These are phyloP conservation scores for Neosilurus hyrtlii DNA, from an alignment of 2,797 vertebrate species.

Conservation along the genomic window DNA sequence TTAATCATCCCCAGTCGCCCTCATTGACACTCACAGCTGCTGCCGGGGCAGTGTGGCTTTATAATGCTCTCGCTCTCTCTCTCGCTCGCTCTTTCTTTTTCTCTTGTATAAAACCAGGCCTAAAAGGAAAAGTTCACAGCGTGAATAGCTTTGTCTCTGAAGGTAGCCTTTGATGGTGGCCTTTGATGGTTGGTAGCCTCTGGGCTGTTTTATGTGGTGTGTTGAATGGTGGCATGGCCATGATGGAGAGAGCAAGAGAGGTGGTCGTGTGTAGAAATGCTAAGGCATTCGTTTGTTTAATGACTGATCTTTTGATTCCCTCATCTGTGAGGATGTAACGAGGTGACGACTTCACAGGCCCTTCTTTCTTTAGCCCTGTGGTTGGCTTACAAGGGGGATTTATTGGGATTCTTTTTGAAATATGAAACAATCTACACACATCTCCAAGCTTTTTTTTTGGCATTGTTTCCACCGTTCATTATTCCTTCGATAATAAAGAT, in stretches of 20 bases:
- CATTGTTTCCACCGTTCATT: not conserved
- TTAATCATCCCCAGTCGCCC: constrained; percentile 25
- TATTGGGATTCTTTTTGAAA: constrained; percentile 19
- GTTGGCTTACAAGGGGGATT: not conserved
- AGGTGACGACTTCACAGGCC: constrained; percentile 4
- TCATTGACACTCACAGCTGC: constrained; percentile 35
- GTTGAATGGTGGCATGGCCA: constrained; percentile 8
- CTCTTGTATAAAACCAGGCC: constrained; percentile 13
- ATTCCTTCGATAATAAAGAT: not conserved
- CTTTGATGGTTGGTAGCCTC: constrained; percentile 31
- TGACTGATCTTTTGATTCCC: constrained; percentile 5
- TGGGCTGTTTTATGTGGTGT: constrained; percentile 33
- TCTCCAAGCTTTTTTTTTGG: not conserved
- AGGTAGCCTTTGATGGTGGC: constrained; percentile 24
- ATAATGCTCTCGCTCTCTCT: constrained; percentile 7
- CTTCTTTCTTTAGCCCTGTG: not conserved
- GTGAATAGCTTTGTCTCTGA: constrained; percentile 28
- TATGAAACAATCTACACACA: not conserved
- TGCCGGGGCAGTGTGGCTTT: constrained; percentile 21
- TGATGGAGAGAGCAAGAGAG: not conserved
- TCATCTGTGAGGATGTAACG: not conserved
- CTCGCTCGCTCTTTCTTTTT: not conserved
- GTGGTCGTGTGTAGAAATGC: constrained; percentile 13
- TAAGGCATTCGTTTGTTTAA: not conserved
- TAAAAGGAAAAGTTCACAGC: constrained; percentile 25